Evolutionary conservation across 2,113 vertebrate species (phyloP).

Genomic region (Fulmarus glacialis): DNA sequence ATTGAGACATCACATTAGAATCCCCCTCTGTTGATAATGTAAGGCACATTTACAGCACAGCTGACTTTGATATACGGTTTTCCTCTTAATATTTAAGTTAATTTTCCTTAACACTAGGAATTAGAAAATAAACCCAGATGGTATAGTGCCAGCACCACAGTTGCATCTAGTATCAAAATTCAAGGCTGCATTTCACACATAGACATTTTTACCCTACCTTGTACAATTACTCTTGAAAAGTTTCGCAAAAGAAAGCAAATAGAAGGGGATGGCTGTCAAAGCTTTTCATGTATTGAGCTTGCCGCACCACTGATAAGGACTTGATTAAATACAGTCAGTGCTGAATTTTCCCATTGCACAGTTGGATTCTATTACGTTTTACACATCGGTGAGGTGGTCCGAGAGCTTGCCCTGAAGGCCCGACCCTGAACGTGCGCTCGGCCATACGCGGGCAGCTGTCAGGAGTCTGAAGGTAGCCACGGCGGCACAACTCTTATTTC

Average conservation of each 20-base stretch:
- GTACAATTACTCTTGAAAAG: not conserved
- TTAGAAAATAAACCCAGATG: not conserved
- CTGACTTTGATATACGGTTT: not conserved
- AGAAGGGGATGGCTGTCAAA: accelerated
- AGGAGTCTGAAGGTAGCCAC: not conserved
- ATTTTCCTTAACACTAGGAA: not conserved
- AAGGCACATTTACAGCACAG: not conserved
- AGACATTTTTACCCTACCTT: not conserved
- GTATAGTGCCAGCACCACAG: not conserved
- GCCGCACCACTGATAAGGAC: not conserved
- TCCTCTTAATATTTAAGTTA: not conserved
- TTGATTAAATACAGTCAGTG: not conserved
- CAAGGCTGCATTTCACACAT: not conserved
- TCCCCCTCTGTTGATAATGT: not conserved
- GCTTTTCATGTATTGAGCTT: not conserved
- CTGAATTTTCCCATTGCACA: not conserved
- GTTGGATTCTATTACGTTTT: accelerated
- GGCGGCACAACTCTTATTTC: accelerated
- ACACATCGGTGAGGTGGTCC: accelerated
- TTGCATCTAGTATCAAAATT: not conserved
- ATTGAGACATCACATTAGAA: not conserved
- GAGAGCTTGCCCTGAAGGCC: not conserved
- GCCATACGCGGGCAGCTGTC: accelerated
- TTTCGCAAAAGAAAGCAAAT: not conserved
- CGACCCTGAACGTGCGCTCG: accelerated